Conservation (phyloP, 2,888 invertebrate genomes). For the Phalangium opilio region DNA sequence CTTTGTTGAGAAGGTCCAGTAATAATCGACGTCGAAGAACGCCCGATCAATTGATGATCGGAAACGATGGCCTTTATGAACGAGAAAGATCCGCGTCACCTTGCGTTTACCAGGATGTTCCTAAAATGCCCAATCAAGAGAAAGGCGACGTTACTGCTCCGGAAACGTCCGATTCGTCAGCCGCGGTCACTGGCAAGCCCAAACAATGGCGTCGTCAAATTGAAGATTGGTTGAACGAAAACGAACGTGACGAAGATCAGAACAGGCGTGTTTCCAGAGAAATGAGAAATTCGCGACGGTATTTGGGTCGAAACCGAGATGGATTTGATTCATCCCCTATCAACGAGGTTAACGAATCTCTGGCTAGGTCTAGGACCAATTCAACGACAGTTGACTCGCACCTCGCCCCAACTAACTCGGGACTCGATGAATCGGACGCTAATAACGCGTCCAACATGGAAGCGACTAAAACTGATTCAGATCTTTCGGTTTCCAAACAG, state of each 20-base stretch:
- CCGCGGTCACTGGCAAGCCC: constrained; percentile 7
- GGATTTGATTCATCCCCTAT: background rate
- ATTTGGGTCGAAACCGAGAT: background rate
- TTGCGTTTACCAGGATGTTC: constrained; percentile 38
- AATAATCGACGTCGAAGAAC: constrained; percentile 55
- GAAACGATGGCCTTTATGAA: constrained; percentile 13
- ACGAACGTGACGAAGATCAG: constrained; percentile 56
- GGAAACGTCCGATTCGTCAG: too few relatives aligned
- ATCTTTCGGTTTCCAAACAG: constrained; percentile 13
- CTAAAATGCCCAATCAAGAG: constrained; percentile 6
- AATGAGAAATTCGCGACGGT: constrained; percentile 3
- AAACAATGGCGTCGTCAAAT: constrained; percentile 68
- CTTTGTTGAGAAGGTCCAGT: constrained; percentile 66
- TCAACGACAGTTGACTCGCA: background rate
- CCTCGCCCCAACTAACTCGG: background rate
- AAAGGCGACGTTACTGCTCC: background rate
- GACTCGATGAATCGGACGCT: constrained; percentile 4
- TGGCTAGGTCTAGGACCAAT: too few relatives aligned
- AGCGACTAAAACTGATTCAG: constrained; percentile 14
- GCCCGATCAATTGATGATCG: constrained; percentile 44
- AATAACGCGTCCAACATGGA: constrained; percentile 8
- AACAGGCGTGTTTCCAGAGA: constrained; percentile 13
- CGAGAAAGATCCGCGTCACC: constrained; percentile 23
- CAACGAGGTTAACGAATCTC: background rate
- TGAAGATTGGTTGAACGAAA: constrained; percentile 76